A percentile compares a stretch with the other conserved stretches of the same genome.
Evolutionary conservation across 2,113 vertebrate species (phyloP).

Genomic region (Callopanchax toddi): DNA sequence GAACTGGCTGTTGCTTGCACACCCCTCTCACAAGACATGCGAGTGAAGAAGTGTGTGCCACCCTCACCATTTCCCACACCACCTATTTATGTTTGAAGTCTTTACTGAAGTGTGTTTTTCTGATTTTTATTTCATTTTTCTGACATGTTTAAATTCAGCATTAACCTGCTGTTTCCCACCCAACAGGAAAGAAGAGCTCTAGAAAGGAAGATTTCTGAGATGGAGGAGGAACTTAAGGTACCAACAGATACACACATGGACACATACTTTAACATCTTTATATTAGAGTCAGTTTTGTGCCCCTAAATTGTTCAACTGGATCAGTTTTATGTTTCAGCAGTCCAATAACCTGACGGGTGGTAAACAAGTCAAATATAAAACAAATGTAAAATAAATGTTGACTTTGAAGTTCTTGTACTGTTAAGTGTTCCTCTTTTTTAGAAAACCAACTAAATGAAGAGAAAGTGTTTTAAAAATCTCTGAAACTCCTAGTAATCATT

Average conservation of each 20-base stretch:
- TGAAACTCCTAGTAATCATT: conserved; percentile 2
- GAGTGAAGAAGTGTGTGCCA: conserved; percentile 55
- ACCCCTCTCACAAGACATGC: conserved; percentile 60
- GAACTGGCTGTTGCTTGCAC: conserved; percentile 60
- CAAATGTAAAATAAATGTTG: too few relatives aligned
- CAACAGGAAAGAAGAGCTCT: conserved; percentile 98
- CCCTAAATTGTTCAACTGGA: background rate
- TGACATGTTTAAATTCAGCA: background rate
- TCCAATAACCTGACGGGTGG: background rate
- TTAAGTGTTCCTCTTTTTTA: conserved; percentile 7
- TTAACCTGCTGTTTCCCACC: conserved; percentile 9
- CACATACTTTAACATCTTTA: too few relatives aligned
- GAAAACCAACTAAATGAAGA: background rate
- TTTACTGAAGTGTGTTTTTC: conserved; percentile 4
- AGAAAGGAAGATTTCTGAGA: conserved; percentile 99
- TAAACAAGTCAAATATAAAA: background rate
- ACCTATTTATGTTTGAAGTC: background rate
- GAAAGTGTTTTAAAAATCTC: background rate
- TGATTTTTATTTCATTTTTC: background rate
- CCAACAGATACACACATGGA: conserved; percentile 1
- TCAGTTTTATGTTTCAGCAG: background rate
- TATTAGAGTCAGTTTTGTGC: background rate
- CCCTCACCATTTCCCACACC: conserved; percentile 35
- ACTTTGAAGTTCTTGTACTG: background rate
- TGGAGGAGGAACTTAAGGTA: conserved; percentile 99